A percentile compares a stretch with the other conserved stretches of the same genome.
Evolutionary conservation across 2,113 vertebrate species (phyloP).

Genomic region (Telmatochromis sp.): DNA sequence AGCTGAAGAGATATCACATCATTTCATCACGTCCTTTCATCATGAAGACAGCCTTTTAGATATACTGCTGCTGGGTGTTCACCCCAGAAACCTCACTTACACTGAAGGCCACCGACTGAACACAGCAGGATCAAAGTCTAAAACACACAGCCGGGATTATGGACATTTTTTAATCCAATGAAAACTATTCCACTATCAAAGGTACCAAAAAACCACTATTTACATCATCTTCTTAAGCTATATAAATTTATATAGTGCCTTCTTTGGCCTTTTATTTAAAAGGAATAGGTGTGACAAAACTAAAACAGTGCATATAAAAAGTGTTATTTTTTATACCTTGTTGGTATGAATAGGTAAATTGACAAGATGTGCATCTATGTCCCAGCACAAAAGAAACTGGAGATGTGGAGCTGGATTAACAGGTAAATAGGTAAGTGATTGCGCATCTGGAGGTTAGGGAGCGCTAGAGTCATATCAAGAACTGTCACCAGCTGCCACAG

Average conservation of each 20-base stretch:
- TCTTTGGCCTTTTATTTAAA: not conserved
- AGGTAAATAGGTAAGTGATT: slow-evolving; percentile 31
- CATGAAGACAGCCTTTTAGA: slow-evolving; percentile 27
- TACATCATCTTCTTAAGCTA: not conserved
- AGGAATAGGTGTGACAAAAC: not conserved
- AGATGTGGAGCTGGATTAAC: slow-evolving; percentile 3
- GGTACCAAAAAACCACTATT: not conserved
- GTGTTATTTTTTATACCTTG: not conserved
- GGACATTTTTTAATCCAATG: not conserved
- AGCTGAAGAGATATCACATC: slow-evolving; percentile 35
- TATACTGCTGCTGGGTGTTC: not conserved
- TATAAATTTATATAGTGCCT: not conserved
- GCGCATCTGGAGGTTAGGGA: slow-evolving; percentile 11
- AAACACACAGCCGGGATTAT: not conserved
- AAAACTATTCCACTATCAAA: not conserved
- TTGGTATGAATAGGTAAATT: not conserved
- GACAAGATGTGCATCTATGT: not conserved
- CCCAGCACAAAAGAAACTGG: not conserved
- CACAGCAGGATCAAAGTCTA: slow-evolving; percentile 16
- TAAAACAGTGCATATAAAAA: not conserved
- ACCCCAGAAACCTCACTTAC: not conserved
- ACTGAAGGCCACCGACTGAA: not conserved
- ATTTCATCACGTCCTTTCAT: slow-evolving; percentile 54
- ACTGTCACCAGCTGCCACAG: slow-evolving; percentile 36
- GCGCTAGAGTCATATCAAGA: slow-evolving; percentile 11